Percentiles rank a stretch among this genome's conserved stretches.
Evolutionary conservation across 2,888 invertebrate genomes (phyloP).

Genomic region (Flexamia atlantica): DNA sequence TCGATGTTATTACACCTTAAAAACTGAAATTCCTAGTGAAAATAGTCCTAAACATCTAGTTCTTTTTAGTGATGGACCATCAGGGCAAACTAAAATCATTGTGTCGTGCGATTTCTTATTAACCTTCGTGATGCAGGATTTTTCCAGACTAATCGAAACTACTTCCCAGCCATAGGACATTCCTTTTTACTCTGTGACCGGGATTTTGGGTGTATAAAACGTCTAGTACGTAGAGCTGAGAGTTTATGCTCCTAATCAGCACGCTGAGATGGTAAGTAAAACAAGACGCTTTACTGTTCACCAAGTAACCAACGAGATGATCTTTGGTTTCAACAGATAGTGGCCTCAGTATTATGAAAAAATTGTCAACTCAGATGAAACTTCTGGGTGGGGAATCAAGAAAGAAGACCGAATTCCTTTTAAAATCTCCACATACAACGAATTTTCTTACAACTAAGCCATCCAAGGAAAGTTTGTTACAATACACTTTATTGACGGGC

Average conservation of each 20-base stretch:
- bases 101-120: not conserved
- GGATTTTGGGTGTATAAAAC: not conserved
- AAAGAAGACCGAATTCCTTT: conserved; percentile 25
- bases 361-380: conserved; percentile 10
- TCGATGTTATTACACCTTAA: not conserved
- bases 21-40: not conserved
- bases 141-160: not conserved
- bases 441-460: conserved; percentile 5
- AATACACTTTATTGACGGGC: conserved; percentile 41
- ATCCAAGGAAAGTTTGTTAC: conserved; percentile 28
- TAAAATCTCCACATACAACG: conserved; percentile 45
- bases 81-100: not conserved
- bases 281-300: not conserved
- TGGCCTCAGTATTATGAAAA: not conserved
- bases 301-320: not conserved
- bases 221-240: not conserved
- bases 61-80: conserved; percentile 63
- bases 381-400: conserved; percentile 33
- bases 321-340: not conserved
- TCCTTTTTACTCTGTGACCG: not conserved
- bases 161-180: not conserved
- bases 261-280: not conserved
- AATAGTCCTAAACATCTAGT: conserved; percentile 44
- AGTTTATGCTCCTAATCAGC: not conserved
- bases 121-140: not conserved